Percentiles rank a stretch among this genome's conserved stretches.
Conservation (phyloP, 1,140 invertebrate genomes). For the Phortica variegata region DNA sequence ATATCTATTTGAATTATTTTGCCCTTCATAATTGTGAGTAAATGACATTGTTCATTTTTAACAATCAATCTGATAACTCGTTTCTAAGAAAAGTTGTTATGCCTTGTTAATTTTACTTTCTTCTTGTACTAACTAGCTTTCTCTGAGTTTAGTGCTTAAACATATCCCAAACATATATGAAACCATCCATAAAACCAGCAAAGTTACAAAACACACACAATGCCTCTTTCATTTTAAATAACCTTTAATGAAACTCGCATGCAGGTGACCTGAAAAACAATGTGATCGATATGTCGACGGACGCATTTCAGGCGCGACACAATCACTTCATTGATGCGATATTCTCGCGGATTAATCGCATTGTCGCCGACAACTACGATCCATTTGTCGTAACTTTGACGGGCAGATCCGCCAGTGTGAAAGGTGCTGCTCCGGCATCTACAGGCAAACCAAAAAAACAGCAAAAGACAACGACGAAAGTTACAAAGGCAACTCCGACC, state of each 20-base stretch:
- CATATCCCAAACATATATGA: no score
- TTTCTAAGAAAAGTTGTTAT: no score
- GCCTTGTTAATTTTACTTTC: no score
- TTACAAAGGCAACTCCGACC: conserved; percentile 21
- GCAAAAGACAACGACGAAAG: conserved; percentile 16
- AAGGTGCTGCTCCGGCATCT: conserved; percentile 31
- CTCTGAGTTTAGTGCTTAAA: no score
- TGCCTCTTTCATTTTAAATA: neutral
- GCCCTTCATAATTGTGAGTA: no score
- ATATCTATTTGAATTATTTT: no score
- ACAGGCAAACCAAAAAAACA: neutral
- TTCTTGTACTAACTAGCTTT: no score
- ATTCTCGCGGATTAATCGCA: conserved; percentile 74
- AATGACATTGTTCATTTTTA: no score
- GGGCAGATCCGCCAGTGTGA: conserved; percentile 61
- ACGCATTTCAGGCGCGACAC: conserved; percentile 58
- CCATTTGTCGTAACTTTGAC: conserved; percentile 78
- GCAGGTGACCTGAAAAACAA: conserved; percentile 55
- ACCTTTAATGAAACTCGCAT: no score
- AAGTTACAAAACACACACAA: neutral
- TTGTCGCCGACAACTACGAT: conserved; percentile 74
- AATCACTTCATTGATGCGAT: conserved; percentile 81
- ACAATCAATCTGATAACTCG: no score
- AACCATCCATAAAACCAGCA: neutral
- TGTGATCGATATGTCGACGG: conserved; percentile 53